phyloP scores from a whole-genome alignment of 2,797 vertebrate genomes.

The Otolemur crassicaudatus region DNA sequence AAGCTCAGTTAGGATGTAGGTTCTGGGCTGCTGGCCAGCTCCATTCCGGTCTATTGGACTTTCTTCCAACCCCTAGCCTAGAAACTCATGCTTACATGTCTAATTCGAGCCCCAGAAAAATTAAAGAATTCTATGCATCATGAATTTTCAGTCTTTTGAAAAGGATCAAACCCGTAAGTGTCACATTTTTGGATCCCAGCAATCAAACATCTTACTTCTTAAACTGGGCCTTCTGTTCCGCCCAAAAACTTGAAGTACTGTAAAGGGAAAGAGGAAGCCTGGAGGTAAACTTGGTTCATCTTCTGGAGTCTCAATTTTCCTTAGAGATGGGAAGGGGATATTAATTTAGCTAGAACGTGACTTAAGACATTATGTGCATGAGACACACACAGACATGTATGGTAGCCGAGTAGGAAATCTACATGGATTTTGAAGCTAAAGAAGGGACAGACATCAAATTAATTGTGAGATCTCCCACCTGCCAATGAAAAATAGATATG shows the following conservation, averaged over 20 bases:
- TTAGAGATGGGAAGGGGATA: neutral
- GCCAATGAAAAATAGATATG: neutral
- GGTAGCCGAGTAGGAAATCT: neutral
- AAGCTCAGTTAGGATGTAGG: neutral
- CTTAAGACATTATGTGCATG: neutral
- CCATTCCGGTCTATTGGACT: neutral
- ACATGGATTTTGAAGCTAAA: conserved; percentile 12
- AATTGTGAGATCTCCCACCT: neutral
- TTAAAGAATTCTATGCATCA: neutral
- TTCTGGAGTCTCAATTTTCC: neutral
- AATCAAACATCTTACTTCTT: neutral
- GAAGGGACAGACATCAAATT: neutral
- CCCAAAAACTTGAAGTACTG: neutral
- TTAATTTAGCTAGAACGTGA: neutral
- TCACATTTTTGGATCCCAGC: neutral
- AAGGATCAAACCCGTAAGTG: neutral
- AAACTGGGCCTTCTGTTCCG: neutral
- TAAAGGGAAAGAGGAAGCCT: neutral
- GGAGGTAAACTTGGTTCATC: neutral
- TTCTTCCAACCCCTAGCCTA: neutral
- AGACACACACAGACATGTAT: neutral
- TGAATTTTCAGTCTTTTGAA: conserved; percentile 39
- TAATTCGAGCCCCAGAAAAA: neutral
- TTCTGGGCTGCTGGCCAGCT: neutral
- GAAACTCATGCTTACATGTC: neutral